Percentiles rank a stretch among this genome's conserved stretches.
These are phyloP conservation scores for Cheirogaleus medius DNA, from an alignment of 2,113 vertebrate species.

Conservation along the genomic window DNA sequence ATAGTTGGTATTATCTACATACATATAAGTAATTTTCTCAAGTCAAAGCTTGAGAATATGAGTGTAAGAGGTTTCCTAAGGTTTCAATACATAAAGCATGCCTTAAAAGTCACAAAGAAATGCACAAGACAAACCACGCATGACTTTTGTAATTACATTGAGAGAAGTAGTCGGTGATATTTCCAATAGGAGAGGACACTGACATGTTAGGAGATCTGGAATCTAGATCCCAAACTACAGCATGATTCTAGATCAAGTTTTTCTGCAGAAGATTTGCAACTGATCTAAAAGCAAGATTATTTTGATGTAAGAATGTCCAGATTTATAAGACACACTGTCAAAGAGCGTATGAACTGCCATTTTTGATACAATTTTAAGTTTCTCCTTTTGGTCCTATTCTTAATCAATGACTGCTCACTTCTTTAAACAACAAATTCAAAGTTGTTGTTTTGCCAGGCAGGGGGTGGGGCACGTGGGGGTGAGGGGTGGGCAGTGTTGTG, in stretches of 20 bases:
- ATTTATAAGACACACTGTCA: background rate
- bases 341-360: background rate
- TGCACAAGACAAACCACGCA: background rate
- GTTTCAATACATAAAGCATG: background rate
- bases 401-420: background rate
- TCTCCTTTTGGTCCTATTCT: background rate
- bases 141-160: background rate
- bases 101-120: background rate
- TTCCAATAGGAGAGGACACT: background rate
- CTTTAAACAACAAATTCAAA: background rate
- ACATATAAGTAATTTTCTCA: background rate
- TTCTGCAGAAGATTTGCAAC: background rate
- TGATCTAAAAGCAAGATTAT: background rate
- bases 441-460: background rate
- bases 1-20: background rate
- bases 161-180: background rate
- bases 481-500: background rate
- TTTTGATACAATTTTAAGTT: background rate
- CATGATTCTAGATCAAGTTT: background rate
- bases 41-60: background rate
- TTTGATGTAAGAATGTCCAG: background rate
- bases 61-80: background rate
- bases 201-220: background rate
- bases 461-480: rapidly evolving
- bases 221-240: background rate